Conservation (phyloP, 1,140 invertebrate genomes). For the Achatina immaculata region DNA sequence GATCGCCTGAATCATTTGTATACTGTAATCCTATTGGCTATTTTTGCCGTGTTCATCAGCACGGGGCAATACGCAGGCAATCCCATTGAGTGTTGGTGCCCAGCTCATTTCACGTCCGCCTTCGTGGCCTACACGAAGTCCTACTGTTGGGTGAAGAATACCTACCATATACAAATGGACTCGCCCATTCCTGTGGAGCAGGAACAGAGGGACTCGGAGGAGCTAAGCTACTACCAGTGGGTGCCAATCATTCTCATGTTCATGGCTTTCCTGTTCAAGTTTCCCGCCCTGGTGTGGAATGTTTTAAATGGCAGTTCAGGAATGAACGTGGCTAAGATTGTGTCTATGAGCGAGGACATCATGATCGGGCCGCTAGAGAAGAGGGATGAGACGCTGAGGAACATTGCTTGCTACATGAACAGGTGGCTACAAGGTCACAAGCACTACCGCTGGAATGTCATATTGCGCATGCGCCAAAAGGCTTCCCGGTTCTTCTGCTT, state of each 20-base stretch:
- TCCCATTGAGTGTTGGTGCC: slow-evolving; percentile 71
- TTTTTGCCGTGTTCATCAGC: slow-evolving; percentile 65
- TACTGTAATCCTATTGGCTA: slow-evolving; percentile 62
- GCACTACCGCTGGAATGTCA: slow-evolving; percentile 60
- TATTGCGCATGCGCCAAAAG: slow-evolving; percentile 59
- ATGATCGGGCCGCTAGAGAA: slow-evolving; percentile 56
- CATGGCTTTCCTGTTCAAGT: slow-evolving; percentile 67
- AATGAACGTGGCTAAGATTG: slow-evolving; percentile 63
- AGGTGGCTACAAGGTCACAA: slow-evolving; percentile 63
- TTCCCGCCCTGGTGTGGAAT: slow-evolving; percentile 65
- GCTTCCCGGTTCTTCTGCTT: slow-evolving; percentile 63
- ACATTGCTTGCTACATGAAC: slow-evolving; percentile 62
- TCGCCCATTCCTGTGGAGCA: slow-evolving; percentile 60
- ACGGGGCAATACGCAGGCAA: slow-evolving; percentile 85
- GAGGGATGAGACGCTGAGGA: slow-evolving; percentile 57
- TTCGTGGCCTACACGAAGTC: slow-evolving; percentile 71
- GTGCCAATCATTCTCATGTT: slow-evolving; percentile 68
- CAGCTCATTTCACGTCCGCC: slow-evolving; percentile 70
- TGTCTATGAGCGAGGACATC: slow-evolving; percentile 56
- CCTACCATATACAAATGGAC: slow-evolving; percentile 71
- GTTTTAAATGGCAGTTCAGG: slow-evolving; percentile 61
- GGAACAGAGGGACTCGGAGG: slow-evolving; percentile 51
- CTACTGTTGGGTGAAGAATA: slow-evolving; percentile 72
- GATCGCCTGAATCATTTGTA: slow-evolving; percentile 64
- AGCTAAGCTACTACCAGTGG: slow-evolving; percentile 70